These are phyloP conservation scores for Anarhynchus alexandrinus DNA, from an alignment of 2,113 vertebrate genomes.

Conservation along the genomic window DNA sequence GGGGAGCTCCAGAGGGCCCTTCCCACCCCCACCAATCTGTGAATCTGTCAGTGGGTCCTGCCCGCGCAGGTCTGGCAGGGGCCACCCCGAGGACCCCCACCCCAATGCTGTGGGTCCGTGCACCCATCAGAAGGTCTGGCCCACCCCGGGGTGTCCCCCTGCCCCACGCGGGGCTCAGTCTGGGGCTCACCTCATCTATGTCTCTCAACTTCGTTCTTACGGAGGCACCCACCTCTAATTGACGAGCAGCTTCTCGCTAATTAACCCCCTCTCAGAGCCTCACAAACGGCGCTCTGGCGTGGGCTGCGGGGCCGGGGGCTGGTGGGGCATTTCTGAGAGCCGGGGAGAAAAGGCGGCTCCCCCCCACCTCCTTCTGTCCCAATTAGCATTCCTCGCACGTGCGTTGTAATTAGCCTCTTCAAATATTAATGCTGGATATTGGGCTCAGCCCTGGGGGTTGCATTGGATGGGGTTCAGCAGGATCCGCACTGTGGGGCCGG, in stretches of 20 bases:
- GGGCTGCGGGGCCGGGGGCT: background rate
- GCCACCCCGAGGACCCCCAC: background rate
- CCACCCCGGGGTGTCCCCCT: background rate
- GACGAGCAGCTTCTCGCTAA: background rate
- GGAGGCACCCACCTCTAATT: background rate
- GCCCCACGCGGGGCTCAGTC: rapidly evolving
- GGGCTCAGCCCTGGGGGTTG: background rate
- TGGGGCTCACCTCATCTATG: rapidly evolving
- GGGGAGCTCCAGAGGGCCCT: too few relatives aligned
- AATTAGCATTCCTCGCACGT: background rate
- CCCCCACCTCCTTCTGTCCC: too few relatives aligned
- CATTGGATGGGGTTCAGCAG: background rate
- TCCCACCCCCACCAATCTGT: too few relatives aligned
- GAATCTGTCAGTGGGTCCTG: background rate
- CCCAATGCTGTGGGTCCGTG: rapidly evolving
- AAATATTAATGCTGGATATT: background rate
- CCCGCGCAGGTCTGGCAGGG: rapidly evolving
- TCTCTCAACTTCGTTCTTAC: too few relatives aligned
- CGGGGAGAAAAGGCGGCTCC: background rate
- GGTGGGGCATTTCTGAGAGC: background rate
- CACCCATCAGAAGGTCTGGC: background rate
- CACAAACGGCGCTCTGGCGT: rapidly evolving
- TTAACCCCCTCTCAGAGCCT: background rate
- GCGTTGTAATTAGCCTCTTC: background rate
- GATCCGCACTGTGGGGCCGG: background rate